phyloP scores from a whole-genome alignment of 2,888 invertebrate genomes.

The Lycocerus yunnanus region DNA sequence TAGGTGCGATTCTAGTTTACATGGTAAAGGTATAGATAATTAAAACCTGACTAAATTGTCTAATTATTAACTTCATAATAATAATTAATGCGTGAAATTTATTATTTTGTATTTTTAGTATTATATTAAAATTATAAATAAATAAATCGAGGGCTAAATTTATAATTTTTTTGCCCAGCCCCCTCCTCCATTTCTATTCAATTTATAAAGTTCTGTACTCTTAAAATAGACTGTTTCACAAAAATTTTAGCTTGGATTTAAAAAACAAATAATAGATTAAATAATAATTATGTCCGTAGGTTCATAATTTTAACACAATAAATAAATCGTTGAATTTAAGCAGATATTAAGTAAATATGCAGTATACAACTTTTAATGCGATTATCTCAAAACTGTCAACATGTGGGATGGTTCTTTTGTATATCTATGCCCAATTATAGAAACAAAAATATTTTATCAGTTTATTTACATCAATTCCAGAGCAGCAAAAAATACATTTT shows the following conservation, averaged over 20 bases:
- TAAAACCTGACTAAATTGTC: background rate
- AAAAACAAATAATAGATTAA: no score
- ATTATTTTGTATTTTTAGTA: no score
- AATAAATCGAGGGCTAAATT: no score
- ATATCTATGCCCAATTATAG: background rate
- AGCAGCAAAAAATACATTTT: background rate
- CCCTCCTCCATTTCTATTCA: no score
- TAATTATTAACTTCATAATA: no score
- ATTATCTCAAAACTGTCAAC: background rate
- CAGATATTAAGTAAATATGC: background rate
- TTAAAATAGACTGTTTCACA: no score
- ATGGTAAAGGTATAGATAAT: background rate
- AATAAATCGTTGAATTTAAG: background rate
- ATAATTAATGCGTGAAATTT: no score
- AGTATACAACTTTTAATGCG: background rate
- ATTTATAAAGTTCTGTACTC: no score
- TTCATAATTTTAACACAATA: background rate
- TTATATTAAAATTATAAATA: no score
- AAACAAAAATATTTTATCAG: background rate
- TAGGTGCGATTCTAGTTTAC: background rate
- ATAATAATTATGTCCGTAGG: background rate
- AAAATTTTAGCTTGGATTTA: no score
- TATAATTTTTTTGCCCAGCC: no score
- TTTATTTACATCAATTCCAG: background rate
- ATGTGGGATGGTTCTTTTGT: background rate